phyloP scores from a whole-genome alignment of 92 coral and sea anemone genomes.

The Heliopora coerulea region DNA sequence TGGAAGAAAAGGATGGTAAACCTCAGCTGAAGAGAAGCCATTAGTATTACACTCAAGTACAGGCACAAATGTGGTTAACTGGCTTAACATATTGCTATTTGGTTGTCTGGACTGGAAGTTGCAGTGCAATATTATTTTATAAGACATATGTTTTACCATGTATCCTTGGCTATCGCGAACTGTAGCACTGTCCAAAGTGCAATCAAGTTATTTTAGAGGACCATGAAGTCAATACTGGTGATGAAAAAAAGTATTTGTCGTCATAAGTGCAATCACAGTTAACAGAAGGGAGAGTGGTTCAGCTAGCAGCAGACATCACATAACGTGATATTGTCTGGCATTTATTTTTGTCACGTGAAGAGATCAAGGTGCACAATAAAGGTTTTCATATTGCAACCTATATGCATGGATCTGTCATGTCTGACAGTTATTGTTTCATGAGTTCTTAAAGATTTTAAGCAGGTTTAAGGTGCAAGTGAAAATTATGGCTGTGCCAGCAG shows the following conservation, averaged over 20 bases:
- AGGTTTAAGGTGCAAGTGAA: no score
- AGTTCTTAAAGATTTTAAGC: no score
- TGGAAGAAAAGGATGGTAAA: constrained; percentile 19
- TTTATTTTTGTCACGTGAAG: no score
- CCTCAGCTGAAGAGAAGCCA: constrained; percentile 18
- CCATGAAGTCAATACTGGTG: constrained; percentile 43
- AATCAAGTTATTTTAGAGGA: constrained; percentile 46
- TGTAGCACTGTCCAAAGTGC: constrained; percentile 58
- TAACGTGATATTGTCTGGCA: no score
- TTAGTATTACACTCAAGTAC: constrained; percentile 32
- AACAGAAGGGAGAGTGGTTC: no score
- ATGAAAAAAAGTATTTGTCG: constrained; percentile 32
- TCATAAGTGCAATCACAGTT: no score
- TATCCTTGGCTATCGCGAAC: constrained; percentile 62
- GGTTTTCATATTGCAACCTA: no score
- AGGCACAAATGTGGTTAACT: constrained; percentile 24
- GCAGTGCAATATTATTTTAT: constrained; percentile 27
- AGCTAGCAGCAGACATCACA: no score
- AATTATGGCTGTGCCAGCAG: no score
- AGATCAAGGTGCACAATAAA: no score
- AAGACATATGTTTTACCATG: constrained; percentile 62
- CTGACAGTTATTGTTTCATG: no score
- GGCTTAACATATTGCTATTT: neutral
- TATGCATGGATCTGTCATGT: no score
- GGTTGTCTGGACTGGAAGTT: neutral